These are phyloP conservation scores for Crotalus helleri DNA, from an alignment of 2,113 vertebrate species.

Conservation along the genomic window DNA sequence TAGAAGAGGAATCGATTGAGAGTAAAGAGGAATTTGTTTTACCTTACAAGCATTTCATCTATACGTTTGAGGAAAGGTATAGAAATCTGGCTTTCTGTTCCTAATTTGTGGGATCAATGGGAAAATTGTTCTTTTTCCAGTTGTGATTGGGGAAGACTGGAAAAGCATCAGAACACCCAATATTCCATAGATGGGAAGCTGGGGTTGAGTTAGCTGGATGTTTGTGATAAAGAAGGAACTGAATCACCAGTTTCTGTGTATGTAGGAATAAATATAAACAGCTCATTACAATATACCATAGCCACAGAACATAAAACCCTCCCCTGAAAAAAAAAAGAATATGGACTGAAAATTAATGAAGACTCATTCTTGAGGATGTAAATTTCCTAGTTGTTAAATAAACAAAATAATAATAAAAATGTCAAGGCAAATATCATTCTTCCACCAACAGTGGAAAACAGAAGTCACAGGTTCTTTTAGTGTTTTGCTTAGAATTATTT, in stretches of 20 bases:
- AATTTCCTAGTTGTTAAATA: background rate
- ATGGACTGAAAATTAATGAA: background rate
- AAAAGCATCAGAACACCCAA: background rate
- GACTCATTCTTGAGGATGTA: background rate
- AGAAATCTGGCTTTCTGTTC: background rate
- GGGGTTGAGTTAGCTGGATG: no score
- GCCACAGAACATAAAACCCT: background rate
- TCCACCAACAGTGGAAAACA: background rate
- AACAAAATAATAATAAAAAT: background rate
- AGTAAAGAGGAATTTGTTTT: no score
- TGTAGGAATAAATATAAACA: background rate
- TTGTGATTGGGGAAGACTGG: background rate
- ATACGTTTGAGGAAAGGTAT: no score
- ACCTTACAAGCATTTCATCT: no score
- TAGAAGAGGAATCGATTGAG: no score
- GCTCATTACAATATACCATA: background rate
- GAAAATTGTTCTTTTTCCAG: background rate
- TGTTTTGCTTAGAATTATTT: background rate
- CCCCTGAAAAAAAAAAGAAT: background rate
- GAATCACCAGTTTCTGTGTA: background rate
- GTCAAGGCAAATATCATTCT: background rate
- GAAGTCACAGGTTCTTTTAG: background rate
- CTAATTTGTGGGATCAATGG: background rate
- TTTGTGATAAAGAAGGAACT: background rate
- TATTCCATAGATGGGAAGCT: background rate